Evolutionary conservation across 2,797 vertebrate genomes (phyloP).

Genomic region (Hapalemur alaotrensis): DNA sequence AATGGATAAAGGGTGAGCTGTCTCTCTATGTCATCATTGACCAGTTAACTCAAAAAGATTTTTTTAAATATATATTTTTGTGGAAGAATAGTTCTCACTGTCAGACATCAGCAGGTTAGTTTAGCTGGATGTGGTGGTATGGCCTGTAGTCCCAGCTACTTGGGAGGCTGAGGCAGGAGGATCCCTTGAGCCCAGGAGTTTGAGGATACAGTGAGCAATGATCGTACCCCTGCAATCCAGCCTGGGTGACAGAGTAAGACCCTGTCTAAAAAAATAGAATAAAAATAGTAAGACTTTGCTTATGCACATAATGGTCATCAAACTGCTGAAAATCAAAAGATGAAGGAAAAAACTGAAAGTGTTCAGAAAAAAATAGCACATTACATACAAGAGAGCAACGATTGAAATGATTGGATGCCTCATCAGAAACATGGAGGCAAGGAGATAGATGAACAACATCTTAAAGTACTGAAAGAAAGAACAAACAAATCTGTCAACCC

Average conservation of each 20-base stretch:
- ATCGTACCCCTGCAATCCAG: too few relatives aligned
- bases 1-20: background rate
- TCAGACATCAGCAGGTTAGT: background rate
- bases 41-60: background rate
- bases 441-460: background rate
- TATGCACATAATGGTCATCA: background rate
- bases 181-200: too few relatives aligned
- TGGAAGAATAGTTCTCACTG: background rate
- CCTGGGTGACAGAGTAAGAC: too few relatives aligned
- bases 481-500: background rate
- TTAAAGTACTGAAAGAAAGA: background rate
- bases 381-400: background rate
- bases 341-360: background rate
- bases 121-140: background rate
- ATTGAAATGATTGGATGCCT: background rate
- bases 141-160: too few relatives aligned
- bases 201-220: too few relatives aligned
- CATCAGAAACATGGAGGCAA: background rate
- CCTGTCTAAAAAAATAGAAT: too few relatives aligned
- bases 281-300: background rate
- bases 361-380: background rate
- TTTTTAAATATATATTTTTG: background rate
- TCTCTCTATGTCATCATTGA: background rate
- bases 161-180: too few relatives aligned
- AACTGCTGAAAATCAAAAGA: background rate